Evolutionary conservation across 1,140 invertebrate genomes (phyloP), one percentile per base, ranked within the genome.

Genomic region (Sweltsa coloradensis): DNA sequence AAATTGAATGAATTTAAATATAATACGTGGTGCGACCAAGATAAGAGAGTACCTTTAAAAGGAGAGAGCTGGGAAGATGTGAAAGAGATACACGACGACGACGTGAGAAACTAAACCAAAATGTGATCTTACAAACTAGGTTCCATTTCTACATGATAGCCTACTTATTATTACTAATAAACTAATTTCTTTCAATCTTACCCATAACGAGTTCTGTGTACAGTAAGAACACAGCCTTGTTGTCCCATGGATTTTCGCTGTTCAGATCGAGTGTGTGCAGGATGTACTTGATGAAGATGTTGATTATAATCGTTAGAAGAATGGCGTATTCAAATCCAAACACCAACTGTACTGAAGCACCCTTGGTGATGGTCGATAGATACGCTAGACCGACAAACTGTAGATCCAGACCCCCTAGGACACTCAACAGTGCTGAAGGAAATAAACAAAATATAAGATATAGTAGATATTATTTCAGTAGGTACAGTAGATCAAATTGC

Each of bases 291-390:
- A 97, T 87, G 5, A 81, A 74, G 41, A 95, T 96, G 64, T 97
- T 97, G 7, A 89, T 68, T 14, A 97, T 85, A 56, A 96, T 86
- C 3, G 94, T 97, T 21, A 97, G 68, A 5, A 99, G 69, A 60
- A 99, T 94, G 44, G 94, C 94, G 72, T 99, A 99, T 72, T 99
- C 96, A 74, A 99, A 99, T 42, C 96, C 96, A 76, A 99, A 99
- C 5, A 99, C 97, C 29, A 99, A 69, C 66, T 99, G 96, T 1
- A 97, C 94, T 3, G 93, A 95, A 19, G 95, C 90, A 31, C 97
- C 97, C 65, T 92, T 92, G 1, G 81, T 74, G 5, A 96, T 63
- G n/a, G 94, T 97, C 47, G 87, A 89, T 59, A 89, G 82, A 62
- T 97, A 99, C 1, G 97, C 96, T 66, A 93, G 85, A 60, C 85